Base-by-base conservation (phyloP, 2,113 vertebrate genomes). In the Setophaga kirtlandii region DNA sequence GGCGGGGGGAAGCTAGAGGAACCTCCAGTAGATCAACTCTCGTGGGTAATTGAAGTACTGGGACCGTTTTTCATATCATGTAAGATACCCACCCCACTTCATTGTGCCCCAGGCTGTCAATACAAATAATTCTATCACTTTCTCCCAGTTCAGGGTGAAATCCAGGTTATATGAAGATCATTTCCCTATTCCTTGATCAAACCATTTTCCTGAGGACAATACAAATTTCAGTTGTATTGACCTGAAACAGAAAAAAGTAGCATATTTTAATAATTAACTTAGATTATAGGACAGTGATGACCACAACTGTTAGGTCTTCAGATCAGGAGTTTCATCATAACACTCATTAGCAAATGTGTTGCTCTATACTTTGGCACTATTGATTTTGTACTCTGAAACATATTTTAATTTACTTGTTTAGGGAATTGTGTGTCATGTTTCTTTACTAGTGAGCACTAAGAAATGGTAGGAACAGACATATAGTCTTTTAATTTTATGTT, bases 1-100 rank as follows among this genome's bases (percentile, higher is more conserved):
- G 13, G 25, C 31, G 18, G 8, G 3, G 15, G 6, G 5, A 77
- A 59, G 27, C 5, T 21, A 35, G 5, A 62, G 5, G 24, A 71
- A 82, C 10, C 5, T 85, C 23, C 12, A 31, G 0, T 2, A 7
- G 3, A 5, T 68, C 14, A 15, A 3, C 33, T 87, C 31, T 1
- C 13, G 10, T 13, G 3, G 6, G 33, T 59, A 67, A 46, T 3
- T 25, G 16, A 52, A 67, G 50, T 16, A 15, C 20, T 37, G 46
- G 3, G 33, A 47, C 14, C 50, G 6, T 11, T 31, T 24, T 58
- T 59, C 53, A 59, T 12, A 31, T 12, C 3, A 1, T n/a, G 13
- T 15, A 65, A 71, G 13, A 69, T 14, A 56, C 9, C 2, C 6
- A 64, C 8, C 3, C 24, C 27, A 59, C 3, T 33, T 44, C 75